These are phyloP conservation scores for Dasysyrphus albostriatus DNA, from an alignment of 2,888 invertebrate species.

Conservation along the genomic window DNA sequence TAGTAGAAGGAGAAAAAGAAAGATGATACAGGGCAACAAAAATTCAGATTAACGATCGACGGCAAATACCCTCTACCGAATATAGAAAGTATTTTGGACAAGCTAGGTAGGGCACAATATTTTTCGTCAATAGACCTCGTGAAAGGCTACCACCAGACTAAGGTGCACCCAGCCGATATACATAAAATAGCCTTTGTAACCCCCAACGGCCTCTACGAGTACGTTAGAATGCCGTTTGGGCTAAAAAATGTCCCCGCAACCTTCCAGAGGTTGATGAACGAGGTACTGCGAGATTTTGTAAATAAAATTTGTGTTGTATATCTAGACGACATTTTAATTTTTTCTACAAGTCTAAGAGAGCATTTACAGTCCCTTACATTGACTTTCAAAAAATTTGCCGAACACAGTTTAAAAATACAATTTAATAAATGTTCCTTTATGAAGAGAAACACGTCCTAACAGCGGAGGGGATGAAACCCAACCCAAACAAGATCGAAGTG, in stretches of 20 bases:
- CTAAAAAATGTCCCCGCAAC: too few relatives aligned
- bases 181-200: background rate
- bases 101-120: slow-evolving; percentile 4
- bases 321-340: too few relatives aligned
- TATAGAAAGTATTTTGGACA: slow-evolving; percentile 19
- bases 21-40: slow-evolving; percentile 12
- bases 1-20: slow-evolving; percentile 15
- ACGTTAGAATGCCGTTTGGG: background rate
- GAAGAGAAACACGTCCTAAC: background rate
- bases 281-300: too few relatives aligned
- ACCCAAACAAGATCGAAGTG: background rate
- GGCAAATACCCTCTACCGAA: slow-evolving; percentile 29
- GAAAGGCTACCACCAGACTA: background rate
- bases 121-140: background rate
- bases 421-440: slow-evolving; percentile 3
- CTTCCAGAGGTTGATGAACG: too few relatives aligned
- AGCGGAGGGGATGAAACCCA: slow-evolving; percentile 3
- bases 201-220: background rate
- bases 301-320: too few relatives aligned
- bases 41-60: slow-evolving; percentile 10
- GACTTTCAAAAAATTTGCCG: slow-evolving; percentile 5
- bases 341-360: too few relatives aligned
- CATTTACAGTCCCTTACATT: background rate
- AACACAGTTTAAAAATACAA: background rate
- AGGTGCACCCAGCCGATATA: background rate